Conservation (phyloP, 2,797 vertebrate genomes). For the Calcarius lapponicus region DNA sequence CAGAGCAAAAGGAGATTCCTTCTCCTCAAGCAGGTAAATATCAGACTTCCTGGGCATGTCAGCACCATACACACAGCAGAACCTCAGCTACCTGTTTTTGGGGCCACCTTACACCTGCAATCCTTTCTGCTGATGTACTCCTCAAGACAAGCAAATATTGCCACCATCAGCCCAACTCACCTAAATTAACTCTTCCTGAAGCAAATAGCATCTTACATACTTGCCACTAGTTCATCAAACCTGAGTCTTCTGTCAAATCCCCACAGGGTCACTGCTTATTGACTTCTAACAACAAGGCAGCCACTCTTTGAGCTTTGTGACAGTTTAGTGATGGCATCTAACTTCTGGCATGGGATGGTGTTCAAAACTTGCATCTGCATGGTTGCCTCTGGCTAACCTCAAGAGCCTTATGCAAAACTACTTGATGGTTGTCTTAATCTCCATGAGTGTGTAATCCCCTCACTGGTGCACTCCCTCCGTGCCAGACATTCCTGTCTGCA, state of each 20-base stretch:
- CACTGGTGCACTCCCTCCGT: not conserved
- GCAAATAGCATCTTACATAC: not conserved
- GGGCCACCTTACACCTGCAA: not conserved
- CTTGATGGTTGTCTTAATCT: not conserved
- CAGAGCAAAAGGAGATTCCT: not conserved
- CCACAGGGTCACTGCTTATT: not conserved
- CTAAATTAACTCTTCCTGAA: not conserved
- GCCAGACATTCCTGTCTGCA: conserved; percentile 66
- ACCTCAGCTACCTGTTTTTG: not conserved
- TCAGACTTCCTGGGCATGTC: not conserved
- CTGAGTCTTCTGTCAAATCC: not conserved
- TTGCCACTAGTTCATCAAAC: not conserved
- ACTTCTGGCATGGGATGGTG: not conserved
- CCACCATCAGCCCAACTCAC: not conserved
- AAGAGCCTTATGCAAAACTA: conserved; percentile 5
- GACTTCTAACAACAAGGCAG: not conserved
- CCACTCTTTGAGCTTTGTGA: not conserved
- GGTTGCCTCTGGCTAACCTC: conserved; percentile 5
- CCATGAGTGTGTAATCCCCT: not conserved
- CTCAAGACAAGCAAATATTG: not conserved
- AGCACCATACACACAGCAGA: not conserved
- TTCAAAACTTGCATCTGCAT: not conserved
- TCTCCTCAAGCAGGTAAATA: not conserved
- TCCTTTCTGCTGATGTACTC: not conserved
- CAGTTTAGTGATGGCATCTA: not conserved